Conservation (phyloP, 2,113 vertebrate genomes). For the Neomonachus schauinslandi region DNA sequence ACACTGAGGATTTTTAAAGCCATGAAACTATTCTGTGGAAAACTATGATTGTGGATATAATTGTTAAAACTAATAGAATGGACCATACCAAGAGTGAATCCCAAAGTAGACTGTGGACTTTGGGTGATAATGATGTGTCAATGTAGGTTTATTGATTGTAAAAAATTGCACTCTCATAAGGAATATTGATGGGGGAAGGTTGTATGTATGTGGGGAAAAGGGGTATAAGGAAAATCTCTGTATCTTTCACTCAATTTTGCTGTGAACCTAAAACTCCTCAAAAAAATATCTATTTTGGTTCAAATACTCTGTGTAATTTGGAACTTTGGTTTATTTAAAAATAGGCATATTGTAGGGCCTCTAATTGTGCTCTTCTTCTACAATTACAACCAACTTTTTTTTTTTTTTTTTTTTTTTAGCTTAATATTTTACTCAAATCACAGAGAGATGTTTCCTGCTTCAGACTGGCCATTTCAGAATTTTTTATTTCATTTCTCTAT, state of each 20-base stretch:
- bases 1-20: background rate
- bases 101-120: no score
- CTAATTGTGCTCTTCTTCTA: background rate
- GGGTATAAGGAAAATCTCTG: background rate
- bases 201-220: background rate
- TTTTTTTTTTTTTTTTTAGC: background rate
- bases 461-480: background rate
- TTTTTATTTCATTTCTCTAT: background rate
- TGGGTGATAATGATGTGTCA: background rate
- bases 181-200: background rate
- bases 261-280: background rate
- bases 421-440: background rate
- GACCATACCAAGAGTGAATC: background rate
- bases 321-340: background rate
- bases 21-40: background rate
- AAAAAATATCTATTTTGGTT: background rate
- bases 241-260: background rate
- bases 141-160: background rate
- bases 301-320: background rate
- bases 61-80: background rate
- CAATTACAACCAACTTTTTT: background rate
- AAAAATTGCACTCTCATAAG: background rate
- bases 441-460: background rate
- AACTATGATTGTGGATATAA: no score
- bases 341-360: background rate